These are phyloP conservation scores for Ginglymostoma cirratum DNA, from an alignment of 2,113 vertebrate genomes.

Conservation along the genomic window DNA sequence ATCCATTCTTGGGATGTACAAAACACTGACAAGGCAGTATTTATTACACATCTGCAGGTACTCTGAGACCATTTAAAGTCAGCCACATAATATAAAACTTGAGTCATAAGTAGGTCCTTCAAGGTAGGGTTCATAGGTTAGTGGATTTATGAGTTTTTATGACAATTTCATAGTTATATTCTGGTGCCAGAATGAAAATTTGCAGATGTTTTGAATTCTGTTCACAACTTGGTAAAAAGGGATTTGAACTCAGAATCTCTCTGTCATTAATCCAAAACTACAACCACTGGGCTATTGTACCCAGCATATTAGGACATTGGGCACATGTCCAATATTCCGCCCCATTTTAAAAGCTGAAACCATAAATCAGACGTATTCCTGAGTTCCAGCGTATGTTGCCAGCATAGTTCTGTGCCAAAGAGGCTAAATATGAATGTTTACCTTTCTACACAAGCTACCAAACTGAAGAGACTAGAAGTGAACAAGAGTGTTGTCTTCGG, in stretches of 20 bases:
- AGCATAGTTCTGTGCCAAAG: background rate
- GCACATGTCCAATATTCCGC: background rate
- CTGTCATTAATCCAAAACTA: background rate
- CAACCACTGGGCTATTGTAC: background rate
- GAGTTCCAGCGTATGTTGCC: background rate
- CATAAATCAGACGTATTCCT: background rate
- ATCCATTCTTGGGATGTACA: background rate
- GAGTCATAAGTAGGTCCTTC: background rate
- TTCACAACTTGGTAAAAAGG: background rate
- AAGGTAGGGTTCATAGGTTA: background rate
- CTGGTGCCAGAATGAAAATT: background rate
- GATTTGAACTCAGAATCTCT: background rate
- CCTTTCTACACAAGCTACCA: background rate
- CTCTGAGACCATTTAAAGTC: background rate
- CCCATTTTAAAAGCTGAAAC: background rate
- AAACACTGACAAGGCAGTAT: background rate
- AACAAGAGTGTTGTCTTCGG: background rate
- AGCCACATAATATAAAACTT: background rate
- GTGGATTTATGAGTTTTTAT: background rate
- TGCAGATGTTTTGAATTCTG: slow-evolving; percentile 18
- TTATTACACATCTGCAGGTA: background rate
- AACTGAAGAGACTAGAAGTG: background rate
- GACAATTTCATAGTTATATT: background rate
- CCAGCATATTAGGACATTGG: background rate
- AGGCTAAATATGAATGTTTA: background rate